Percentiles rank a stretch among this genome's conserved stretches.
These are phyloP conservation scores for Lucilia cuprina DNA, from an alignment of 1,140 invertebrate species.

Conservation along the genomic window DNA sequence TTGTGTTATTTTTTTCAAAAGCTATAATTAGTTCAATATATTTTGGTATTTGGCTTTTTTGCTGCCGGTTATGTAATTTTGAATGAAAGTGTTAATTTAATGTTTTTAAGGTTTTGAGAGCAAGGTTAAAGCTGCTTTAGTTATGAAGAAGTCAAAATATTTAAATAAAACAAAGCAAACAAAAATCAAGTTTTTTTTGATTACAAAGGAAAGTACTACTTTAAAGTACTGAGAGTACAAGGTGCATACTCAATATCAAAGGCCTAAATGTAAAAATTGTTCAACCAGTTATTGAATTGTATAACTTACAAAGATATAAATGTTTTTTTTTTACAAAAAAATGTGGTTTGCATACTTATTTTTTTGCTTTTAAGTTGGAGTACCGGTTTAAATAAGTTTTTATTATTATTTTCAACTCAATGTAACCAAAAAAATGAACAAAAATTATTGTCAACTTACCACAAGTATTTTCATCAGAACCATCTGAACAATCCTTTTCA, in stretches of 20 bases:
- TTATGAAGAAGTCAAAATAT: background rate
- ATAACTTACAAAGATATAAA: background rate
- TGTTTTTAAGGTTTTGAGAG: slow-evolving; percentile 26
- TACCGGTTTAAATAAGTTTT: background rate
- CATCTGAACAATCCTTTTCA: slow-evolving; percentile 87
- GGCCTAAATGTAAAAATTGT: too few relatives aligned
- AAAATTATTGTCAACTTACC: slow-evolving; percentile 69
- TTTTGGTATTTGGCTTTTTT: background rate
- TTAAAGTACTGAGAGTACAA: too few relatives aligned
- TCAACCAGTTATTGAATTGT: background rate
- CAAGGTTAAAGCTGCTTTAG: slow-evolving; percentile 1
- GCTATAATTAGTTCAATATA: background rate
- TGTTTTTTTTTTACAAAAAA: too few relatives aligned
- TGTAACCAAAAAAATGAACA: too few relatives aligned
- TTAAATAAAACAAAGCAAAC: too few relatives aligned
- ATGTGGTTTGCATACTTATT: background rate
- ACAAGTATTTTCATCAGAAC: slow-evolving; percentile 90
- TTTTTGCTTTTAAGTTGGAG: background rate
- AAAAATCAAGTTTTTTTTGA: too few relatives aligned
- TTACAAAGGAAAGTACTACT: background rate
- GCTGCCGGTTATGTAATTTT: background rate
- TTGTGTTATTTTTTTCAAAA: background rate
- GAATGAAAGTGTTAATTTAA: slow-evolving; percentile 19
- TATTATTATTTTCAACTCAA: background rate
- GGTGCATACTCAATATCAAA: too few relatives aligned